Evolutionary conservation across 2,888 invertebrate genomes (phyloP).

Genomic region (Lithophane semibrunnea): DNA sequence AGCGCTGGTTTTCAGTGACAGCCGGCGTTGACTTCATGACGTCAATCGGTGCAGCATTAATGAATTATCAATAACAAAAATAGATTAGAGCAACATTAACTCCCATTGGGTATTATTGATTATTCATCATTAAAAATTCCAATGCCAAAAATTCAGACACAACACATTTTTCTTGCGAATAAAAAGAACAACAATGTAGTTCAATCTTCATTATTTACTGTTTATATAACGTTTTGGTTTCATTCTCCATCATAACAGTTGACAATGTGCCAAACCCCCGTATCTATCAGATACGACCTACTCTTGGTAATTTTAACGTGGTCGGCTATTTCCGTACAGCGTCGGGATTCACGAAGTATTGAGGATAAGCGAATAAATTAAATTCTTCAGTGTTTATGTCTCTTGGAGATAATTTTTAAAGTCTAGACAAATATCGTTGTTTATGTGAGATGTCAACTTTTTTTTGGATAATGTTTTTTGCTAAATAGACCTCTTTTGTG

Average conservation of each 20-base stretch:
- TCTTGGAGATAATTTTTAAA: constrained; percentile 11
- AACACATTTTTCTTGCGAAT: constrained; percentile 9
- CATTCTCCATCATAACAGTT: constrained; percentile 43
- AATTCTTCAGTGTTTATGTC: constrained; percentile 26
- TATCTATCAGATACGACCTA: constrained; percentile 44
- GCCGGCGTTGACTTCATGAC: too few relatives aligned
- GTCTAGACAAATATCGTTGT: constrained; percentile 38
- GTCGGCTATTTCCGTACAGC: constrained; percentile 53
- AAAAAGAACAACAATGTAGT: neutral
- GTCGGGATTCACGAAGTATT: constrained; percentile 27
- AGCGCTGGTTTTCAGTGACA: too few relatives aligned
- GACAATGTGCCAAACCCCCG: constrained; percentile 56
- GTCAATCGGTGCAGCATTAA: too few relatives aligned
- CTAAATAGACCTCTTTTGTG: constrained; percentile 2
- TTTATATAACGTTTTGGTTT: constrained; percentile 29
- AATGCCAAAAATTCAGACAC: constrained; percentile 7
- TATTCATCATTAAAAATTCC: neutral
- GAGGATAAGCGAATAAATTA: constrained; percentile 32
- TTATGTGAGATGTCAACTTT: constrained; percentile 7
- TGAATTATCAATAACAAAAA: too few relatives aligned
- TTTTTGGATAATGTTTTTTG: neutral
- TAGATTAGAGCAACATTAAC: neutral
- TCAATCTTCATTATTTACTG: constrained; percentile 28
- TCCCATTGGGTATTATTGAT: neutral
- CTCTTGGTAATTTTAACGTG: constrained; percentile 40